phyloP scores from a whole-genome alignment of 2,888 invertebrate genomes.

The Azorinus chamasolen region DNA sequence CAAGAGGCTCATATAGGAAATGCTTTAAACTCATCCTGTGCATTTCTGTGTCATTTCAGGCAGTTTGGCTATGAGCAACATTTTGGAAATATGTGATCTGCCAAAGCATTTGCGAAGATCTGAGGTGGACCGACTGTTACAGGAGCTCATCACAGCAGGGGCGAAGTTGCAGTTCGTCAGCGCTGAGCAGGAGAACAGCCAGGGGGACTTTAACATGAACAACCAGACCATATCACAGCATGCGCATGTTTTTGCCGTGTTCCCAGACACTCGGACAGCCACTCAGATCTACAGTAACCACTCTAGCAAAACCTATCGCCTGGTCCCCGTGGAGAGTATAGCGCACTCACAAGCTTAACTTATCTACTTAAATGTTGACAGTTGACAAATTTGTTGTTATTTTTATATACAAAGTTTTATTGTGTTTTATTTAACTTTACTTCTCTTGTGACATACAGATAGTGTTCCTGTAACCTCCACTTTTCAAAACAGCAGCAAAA shows the following conservation, averaged over 20 bases:
- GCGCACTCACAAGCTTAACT: slow-evolving; percentile 33
- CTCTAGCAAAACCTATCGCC: slow-evolving; percentile 45
- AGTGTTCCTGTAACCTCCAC: too few relatives aligned
- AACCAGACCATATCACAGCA: slow-evolving; percentile 62
- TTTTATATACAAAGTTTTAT: slow-evolving; percentile 64
- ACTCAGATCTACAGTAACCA: slow-evolving; percentile 53
- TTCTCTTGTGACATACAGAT: background rate
- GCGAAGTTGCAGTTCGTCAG: slow-evolving; percentile 56
- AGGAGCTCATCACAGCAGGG: slow-evolving; percentile 58
- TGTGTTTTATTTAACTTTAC: slow-evolving; percentile 56
- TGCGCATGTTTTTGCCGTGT: slow-evolving; percentile 62
- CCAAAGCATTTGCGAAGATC: slow-evolving; percentile 41
- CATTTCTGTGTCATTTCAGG: slow-evolving; percentile 1
- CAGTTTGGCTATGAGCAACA: slow-evolving; percentile 46
- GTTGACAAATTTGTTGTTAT: slow-evolving; percentile 39
- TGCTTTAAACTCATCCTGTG: too few relatives aligned
- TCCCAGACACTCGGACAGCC: slow-evolving; percentile 51
- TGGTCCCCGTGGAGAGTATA: slow-evolving; percentile 48
- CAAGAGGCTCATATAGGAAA: too few relatives aligned
- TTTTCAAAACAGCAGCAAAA: too few relatives aligned
- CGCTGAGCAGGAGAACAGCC: slow-evolving; percentile 42
- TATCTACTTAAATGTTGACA: slow-evolving; percentile 24
- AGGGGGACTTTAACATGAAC: slow-evolving; percentile 50
- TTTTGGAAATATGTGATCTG: slow-evolving; percentile 69
- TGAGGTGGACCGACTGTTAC: slow-evolving; percentile 62